A percentile compares a stretch with the other conserved stretches of the same genome.
Evolutionary conservation across 2,797 vertebrate genomes (phyloP).

Genomic region (Fundulus diaphanus): DNA sequence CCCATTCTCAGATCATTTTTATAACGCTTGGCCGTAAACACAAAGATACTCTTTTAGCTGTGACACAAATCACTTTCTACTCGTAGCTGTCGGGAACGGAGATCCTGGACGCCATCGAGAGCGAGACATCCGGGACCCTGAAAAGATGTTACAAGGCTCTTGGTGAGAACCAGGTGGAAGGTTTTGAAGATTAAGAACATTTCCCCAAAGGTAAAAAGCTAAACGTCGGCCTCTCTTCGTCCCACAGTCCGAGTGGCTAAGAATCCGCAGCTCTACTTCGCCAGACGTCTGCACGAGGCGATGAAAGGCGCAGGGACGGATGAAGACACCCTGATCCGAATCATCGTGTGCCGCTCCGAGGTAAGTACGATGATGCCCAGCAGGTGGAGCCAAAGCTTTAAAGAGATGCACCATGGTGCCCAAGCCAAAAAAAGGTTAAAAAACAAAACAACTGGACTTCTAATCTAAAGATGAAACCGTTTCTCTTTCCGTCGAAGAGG

Average conservation of each 20-base stretch:
- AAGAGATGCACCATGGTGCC: too few relatives aligned
- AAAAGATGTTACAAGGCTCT: conserved; percentile 80
- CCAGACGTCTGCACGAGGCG: conserved; percentile 77
- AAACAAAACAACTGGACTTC: too few relatives aligned
- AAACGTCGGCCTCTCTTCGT: not conserved
- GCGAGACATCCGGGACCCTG: conserved; percentile 81
- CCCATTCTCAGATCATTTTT: not conserved
- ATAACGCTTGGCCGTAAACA: not conserved
- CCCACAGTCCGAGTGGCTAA: conserved; percentile 81
- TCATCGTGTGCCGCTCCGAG: conserved; percentile 83
- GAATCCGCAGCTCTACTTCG: conserved; percentile 85
- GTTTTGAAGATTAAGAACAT: not conserved
- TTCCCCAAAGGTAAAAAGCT: not conserved
- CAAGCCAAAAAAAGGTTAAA: too few relatives aligned
- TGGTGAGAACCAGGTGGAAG: conserved; percentile 61
- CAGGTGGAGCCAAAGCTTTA: not conserved
- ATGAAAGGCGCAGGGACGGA: conserved; percentile 84
- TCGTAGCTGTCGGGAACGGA: conserved; percentile 82
- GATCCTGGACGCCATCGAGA: conserved; percentile 82
- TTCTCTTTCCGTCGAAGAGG: too few relatives aligned
- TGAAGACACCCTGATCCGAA: conserved; percentile 82
- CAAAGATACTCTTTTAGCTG: not conserved
- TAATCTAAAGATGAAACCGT: too few relatives aligned
- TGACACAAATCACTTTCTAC: conserved; percentile 22
- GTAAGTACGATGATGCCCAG: conserved; percentile 47